Percentiles rank a stretch among this genome's conserved stretches.
Conservation (phyloP, 2,113 vertebrate genomes). For the Pteruthius melanotis region DNA sequence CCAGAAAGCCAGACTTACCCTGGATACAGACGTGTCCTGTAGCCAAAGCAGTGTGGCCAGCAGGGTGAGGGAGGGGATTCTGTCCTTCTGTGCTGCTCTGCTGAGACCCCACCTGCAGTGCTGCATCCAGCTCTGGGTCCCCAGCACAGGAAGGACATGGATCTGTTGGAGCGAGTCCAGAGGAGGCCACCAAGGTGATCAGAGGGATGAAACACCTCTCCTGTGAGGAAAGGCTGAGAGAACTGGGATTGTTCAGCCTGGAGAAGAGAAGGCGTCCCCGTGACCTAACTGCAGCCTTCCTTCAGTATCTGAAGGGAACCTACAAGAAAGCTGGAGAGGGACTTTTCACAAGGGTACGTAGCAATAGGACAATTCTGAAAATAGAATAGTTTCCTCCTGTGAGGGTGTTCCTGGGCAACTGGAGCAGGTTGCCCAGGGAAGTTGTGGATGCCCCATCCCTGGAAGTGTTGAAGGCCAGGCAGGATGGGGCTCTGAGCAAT, state of each 20-base stretch:
- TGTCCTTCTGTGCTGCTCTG: not conserved
- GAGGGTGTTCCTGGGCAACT: not conserved
- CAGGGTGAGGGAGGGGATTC: not conserved
- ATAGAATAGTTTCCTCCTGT: not conserved
- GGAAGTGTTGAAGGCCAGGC: not conserved
- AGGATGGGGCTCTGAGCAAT: not conserved
- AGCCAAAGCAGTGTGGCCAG: rapidly evolving
- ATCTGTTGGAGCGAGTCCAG: not conserved
- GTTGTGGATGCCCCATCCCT: not conserved
- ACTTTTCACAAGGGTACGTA: not conserved
- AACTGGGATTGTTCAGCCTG: not conserved
- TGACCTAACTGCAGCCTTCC: not conserved
- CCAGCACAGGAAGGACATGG: rapidly evolving
- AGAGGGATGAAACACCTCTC: not conserved
- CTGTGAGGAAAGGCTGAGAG: not conserved
- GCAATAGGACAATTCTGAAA: not conserved
- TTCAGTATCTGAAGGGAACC: not conserved
- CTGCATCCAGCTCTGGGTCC: not conserved
- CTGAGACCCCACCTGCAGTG: not conserved
- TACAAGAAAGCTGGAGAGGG: not conserved
- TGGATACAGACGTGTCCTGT: not conserved
- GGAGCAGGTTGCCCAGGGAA: not conserved
- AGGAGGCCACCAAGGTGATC: not conserved
- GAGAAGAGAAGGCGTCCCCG: not conserved
- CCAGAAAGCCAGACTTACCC: rapidly evolving